Evolutionary conservation across 2,888 invertebrate species (phyloP).

Genomic region (Hyposoter dolosus): DNA sequence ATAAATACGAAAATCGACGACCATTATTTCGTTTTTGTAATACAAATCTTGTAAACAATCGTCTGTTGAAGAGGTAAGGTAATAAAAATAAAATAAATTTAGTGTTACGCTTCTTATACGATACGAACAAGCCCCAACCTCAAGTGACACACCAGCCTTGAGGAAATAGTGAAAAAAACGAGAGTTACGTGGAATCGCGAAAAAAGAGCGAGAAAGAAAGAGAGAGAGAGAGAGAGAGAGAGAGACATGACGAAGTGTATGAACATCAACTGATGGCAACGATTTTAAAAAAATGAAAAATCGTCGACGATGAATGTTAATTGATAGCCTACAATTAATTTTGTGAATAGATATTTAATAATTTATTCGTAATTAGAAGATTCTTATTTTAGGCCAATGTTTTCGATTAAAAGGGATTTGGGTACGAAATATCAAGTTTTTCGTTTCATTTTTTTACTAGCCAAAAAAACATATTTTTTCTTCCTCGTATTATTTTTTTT

Average conservation of each 20-base stretch:
- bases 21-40: slow-evolving; percentile 66
- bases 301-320: slow-evolving; percentile 58
- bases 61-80: slow-evolving; percentile 63
- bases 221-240: slow-evolving; percentile 64
- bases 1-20: slow-evolving; percentile 58
- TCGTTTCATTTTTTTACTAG: slow-evolving; percentile 52
- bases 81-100: slow-evolving; percentile 46
- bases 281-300: slow-evolving; percentile 13
- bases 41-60: slow-evolving; percentile 69
- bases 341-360: slow-evolving; percentile 85
- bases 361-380: slow-evolving; percentile 83
- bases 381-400: slow-evolving; percentile 75
- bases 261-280: slow-evolving; percentile 10
- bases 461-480: background rate
- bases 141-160: slow-evolving; percentile 37
- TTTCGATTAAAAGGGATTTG: slow-evolving; percentile 77
- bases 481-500: slow-evolving; percentile 1
- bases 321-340: slow-evolving; percentile 79
- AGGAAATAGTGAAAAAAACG: slow-evolving; percentile 56
- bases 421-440: slow-evolving; percentile 77
- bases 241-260: background rate
- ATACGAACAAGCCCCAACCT: slow-evolving; percentile 68
- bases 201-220: background rate
- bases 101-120: slow-evolving; percentile 58
- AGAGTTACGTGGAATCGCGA: slow-evolving; percentile 21